Evolutionary conservation across 2,113 vertebrate genomes (phyloP).

Genomic region (Plestiodon gilberti): DNA sequence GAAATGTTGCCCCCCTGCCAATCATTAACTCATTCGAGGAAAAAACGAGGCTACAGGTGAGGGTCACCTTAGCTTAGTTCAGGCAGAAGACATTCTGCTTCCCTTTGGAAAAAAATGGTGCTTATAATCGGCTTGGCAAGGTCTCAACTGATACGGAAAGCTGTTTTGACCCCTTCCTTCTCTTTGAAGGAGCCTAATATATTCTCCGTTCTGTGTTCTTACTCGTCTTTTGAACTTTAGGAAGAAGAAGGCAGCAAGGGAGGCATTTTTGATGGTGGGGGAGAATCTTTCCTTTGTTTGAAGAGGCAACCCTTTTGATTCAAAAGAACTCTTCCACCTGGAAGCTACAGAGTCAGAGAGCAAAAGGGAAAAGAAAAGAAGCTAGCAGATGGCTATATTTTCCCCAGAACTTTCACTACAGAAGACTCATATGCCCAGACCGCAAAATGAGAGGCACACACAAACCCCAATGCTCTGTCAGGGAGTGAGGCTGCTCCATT

Average conservation of each 20-base stretch:
- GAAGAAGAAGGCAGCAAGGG: background rate
- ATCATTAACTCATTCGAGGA: background rate
- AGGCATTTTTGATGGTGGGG: background rate
- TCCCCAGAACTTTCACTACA: background rate
- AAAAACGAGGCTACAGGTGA: conserved; percentile 46
- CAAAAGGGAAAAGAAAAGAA: background rate
- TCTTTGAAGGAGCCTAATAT: conserved; percentile 16
- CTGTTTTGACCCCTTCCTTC: background rate
- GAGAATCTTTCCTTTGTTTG: background rate
- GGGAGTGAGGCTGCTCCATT: too few relatives aligned
- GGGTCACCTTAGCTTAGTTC: background rate
- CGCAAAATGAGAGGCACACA: too few relatives aligned
- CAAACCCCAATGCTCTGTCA: too few relatives aligned
- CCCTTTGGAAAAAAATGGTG: background rate
- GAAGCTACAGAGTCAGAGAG: background rate
- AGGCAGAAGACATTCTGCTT: conserved; percentile 20
- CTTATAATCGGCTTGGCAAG: background rate
- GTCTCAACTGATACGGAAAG: fast-evolving
- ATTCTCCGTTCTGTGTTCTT: background rate
- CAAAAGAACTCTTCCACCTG: fast-evolving
- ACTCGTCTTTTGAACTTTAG: conserved; percentile 4
- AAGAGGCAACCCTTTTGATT: background rate
- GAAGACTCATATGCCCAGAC: too few relatives aligned
- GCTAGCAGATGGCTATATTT: background rate
- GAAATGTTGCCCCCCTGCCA: conserved; percentile 44